Evolutionary conservation across 1,140 invertebrate species (phyloP).

Genomic region (Brevipalpus yothersi): DNA sequence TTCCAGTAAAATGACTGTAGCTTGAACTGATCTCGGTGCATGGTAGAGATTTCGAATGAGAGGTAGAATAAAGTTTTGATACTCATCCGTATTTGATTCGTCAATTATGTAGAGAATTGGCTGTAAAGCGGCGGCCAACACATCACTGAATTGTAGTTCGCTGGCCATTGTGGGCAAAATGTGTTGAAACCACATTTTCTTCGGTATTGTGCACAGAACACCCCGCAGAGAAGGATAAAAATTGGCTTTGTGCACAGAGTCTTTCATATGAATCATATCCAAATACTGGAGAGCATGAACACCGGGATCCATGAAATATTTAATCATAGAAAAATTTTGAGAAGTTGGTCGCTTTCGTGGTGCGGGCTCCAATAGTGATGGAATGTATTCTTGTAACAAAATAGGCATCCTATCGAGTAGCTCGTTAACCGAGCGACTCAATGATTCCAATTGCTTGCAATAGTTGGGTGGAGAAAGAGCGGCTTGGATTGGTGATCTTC

Average conservation of each 20-base stretch:
- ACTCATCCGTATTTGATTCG: slow-evolving; percentile 53
- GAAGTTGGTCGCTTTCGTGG: slow-evolving; percentile 53
- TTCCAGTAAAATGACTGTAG: slow-evolving; percentile 66
- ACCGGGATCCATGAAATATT: slow-evolving; percentile 46
- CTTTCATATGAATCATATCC: slow-evolving; percentile 76
- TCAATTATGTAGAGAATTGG: slow-evolving; percentile 67
- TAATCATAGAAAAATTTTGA: slow-evolving; percentile 49
- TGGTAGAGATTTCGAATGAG: slow-evolving; percentile 51
- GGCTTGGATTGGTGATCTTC: slow-evolving; percentile 50
- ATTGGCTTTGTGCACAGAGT: slow-evolving; percentile 56
- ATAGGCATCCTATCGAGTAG: slow-evolving; percentile 49
- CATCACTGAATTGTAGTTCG: slow-evolving; percentile 59
- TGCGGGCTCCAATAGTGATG: slow-evolving; percentile 51
- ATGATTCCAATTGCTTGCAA: slow-evolving; percentile 62
- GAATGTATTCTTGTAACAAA: slow-evolving; percentile 59
- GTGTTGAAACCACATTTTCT: slow-evolving; percentile 90
- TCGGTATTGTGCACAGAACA: slow-evolving; percentile 59
- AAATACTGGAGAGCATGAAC: slow-evolving; percentile 70
- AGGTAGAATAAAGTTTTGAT: slow-evolving; percentile 51
- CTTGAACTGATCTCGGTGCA: slow-evolving; percentile 54
- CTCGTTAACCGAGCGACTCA: slow-evolving; percentile 49
- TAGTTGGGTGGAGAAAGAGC: slow-evolving; percentile 65
- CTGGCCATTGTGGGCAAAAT: slow-evolving; percentile 66
- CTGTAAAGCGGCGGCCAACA: slow-evolving; percentile 60
- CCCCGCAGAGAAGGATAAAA: slow-evolving; percentile 70